Evolutionary conservation across 2,888 invertebrate species (phyloP).

Genomic region (Cataglyphis altisquamis): DNA sequence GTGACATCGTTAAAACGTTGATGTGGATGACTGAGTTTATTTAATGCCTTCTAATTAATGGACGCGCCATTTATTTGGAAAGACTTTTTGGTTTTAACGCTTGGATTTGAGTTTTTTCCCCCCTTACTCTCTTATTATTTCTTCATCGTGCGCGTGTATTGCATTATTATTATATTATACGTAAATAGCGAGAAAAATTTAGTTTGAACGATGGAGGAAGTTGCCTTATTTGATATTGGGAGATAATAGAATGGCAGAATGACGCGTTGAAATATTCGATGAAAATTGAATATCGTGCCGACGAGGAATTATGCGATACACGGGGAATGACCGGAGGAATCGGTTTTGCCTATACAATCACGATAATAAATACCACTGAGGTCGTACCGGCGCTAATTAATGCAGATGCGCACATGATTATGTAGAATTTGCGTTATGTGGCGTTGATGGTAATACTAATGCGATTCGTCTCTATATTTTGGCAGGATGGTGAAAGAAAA

Average conservation of each 20-base stretch:
- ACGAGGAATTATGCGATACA: constrained; percentile 62
- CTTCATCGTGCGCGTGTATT: background rate
- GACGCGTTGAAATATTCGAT: constrained; percentile 64
- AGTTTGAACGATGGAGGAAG: constrained; percentile 5
- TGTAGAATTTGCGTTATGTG: constrained; percentile 68
- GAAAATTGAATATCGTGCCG: constrained; percentile 71
- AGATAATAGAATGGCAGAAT: constrained; percentile 51
- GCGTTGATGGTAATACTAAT: constrained; percentile 57
- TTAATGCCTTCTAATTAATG: constrained; percentile 75
- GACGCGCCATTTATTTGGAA: constrained; percentile 41
- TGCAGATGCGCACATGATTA: constrained; percentile 69
- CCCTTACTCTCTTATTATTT: constrained; percentile 16
- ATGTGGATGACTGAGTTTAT: constrained; percentile 63
- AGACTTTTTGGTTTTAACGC: constrained; percentile 16
- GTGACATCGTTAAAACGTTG: constrained; percentile 71
- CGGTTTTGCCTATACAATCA: constrained; percentile 72
- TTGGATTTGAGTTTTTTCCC: constrained; percentile 15
- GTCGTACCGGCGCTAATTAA: constrained; percentile 73
- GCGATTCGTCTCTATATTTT: constrained; percentile 60
- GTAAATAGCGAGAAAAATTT: constrained; percentile 38
- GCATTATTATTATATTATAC: background rate
- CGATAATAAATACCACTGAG: constrained; percentile 74
- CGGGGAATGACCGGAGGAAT: constrained; percentile 69
- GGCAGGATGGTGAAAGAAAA: constrained; percentile 44
- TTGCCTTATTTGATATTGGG: constrained; percentile 51